Base-by-base conservation (phyloP, 2,113 vertebrate species). In the Microcebus lehilahytsara region DNA sequence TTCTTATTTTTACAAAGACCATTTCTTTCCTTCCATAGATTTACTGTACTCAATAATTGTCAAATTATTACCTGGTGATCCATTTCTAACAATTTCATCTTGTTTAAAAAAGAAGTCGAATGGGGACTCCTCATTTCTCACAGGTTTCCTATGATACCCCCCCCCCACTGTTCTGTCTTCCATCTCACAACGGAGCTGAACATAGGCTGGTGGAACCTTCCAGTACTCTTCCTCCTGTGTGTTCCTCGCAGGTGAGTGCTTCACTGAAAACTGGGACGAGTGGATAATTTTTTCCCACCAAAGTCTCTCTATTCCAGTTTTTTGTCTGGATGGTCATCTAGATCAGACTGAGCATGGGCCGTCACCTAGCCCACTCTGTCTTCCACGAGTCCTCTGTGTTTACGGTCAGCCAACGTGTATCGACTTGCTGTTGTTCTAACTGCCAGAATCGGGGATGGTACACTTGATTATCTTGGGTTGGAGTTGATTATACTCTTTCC, bases 31-130 rank as follows among this genome's bases (percentile, higher is more conserved):
- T 98, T 96, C 97, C 95, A 98, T 0, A 96, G 97, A 98, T 97
- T 97, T 97, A 98, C 96, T 97, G 93, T 46, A 89, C 89, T 98
- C 90, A 94, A 85, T 97, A 98, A 97, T 92, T 97, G 93, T 97
- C 97, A 97, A 84, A 96, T 98, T 97, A 98, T 95, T 98, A 96
- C 96, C 96, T 97, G 97, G 93, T 97, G 96, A 98, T 98, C 95
- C 97, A 96, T 97, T 98, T 94, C 98, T 97, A 98, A 98, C 97
- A 85, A 98, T 71, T 97, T 58, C 56, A 58, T 58, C 91, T 98
- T 98, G 95, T 95, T 97, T 98, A 96, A 75, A 90, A 84, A 60
- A 89, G 94, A 97, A 98, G 93, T 94, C 84, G 84, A 98, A 81
- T 84, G 78, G 90, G 84, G 87, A 97, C 98, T 97, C 97, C 87